Evolutionary conservation across 2,888 invertebrate genomes (phyloP), one percentile per base, ranked within the genome.

Genomic region (Ophion obscuratus): DNA sequence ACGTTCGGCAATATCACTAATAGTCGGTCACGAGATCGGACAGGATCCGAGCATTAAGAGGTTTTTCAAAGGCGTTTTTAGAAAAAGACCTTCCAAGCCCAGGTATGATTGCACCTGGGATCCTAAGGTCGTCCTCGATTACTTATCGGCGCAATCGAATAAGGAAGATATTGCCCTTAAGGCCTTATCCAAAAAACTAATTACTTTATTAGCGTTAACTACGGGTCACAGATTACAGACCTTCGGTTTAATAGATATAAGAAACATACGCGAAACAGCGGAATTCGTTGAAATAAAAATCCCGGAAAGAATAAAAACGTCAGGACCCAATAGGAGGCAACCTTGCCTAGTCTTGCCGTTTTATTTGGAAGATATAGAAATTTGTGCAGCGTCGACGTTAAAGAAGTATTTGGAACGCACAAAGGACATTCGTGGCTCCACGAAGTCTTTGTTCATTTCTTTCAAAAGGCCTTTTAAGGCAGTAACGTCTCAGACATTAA

Each of bases 101-200:
- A 81, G 71, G 31, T 85, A 85, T 31, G 70, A 87, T 20, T 66
- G 79, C 1, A 79, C 77, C 1, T 87, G 85, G 81, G 81, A 87
- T 66, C 81, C 82, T 9, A 24, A 2, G 4, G 24, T 47, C 24
- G 47, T 70, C n/a, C 7, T 17, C 36, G 47, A 66, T n/a, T 44
- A 59, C 66, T 14, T 53, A 64, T 31, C 24, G 53, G 47, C 17
- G 27, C 17, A 59, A 7, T 10, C 17, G 17, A 17, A 17, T 5
- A 59, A 31, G 14, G 59, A 73, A 17, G 36, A 31, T 11, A 36
- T 59, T 10, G 10, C 59, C 7, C 20, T 73, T n/a, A 59, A 59
- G 2, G 24, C 4, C n/a, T 59, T 73, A n/a, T 40, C 61, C n/a
- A 74, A 40, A 24, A 74, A 74, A n/a, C 5, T 44, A 2, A 36